These are phyloP conservation scores for Vulpes vulpes DNA, from an alignment of 2,113 vertebrate species.

Conservation along the genomic window DNA sequence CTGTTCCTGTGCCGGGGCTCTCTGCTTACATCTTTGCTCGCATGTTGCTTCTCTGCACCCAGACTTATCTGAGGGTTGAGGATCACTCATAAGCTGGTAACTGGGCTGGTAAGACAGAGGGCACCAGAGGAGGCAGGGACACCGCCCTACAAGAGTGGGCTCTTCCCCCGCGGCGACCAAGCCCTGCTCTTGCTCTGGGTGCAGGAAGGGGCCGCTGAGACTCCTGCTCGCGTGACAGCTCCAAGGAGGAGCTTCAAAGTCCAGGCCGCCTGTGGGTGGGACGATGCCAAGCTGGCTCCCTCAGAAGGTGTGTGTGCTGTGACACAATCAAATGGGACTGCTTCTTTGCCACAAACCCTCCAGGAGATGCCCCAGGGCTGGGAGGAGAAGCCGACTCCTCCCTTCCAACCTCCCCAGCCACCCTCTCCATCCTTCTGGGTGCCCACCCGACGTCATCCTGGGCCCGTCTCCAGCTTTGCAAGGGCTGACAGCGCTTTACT, in stretches of 20 bases:
- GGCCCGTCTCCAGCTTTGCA: neutral
- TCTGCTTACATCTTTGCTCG: neutral
- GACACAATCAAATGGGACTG: too few relatives aligned
- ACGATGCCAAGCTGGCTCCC: rapidly evolving
- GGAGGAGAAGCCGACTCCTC: neutral
- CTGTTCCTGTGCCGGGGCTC: rapidly evolving
- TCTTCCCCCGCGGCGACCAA: neutral
- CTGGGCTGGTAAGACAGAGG: neutral
- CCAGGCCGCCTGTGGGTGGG: neutral
- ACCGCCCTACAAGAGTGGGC: rapidly evolving
- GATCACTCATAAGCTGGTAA: neutral
- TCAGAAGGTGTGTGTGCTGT: neutral
- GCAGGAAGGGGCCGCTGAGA: neutral
- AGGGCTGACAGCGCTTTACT: neutral
- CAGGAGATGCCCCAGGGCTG: too few relatives aligned
- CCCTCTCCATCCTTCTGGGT: neutral
- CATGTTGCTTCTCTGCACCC: neutral
- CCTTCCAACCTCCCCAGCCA: neutral
- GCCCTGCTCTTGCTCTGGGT: neutral
- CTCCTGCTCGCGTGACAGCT: neutral
- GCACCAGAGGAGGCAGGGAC: rapidly evolving
- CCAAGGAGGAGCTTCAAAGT: too few relatives aligned
- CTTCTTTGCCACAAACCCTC: neutral
- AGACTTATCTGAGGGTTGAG: neutral
- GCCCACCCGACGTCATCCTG: rapidly evolving